A percentile compares a stretch with the other conserved stretches of the same genome.
Evolutionary conservation across 1,140 invertebrate genomes (phyloP).

Genomic region (Procambarus clarkii): DNA sequence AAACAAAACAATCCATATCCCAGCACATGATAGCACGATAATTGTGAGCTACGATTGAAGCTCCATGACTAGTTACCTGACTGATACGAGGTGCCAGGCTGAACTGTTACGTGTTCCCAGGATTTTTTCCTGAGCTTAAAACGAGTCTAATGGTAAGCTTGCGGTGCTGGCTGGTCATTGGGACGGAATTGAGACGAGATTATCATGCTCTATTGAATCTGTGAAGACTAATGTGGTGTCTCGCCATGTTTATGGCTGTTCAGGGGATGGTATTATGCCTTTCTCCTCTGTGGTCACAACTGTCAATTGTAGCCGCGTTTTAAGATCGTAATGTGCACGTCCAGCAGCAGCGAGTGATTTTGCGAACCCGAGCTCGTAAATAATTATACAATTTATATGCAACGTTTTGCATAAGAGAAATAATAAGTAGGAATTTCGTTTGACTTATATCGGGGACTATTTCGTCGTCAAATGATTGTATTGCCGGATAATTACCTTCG

Average conservation of each 20-base stretch:
- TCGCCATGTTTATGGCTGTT: not conserved
- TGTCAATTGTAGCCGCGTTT: not conserved
- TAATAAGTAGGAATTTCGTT: too few relatives aligned
- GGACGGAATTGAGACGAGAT: not conserved
- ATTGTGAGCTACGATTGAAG: not conserved
- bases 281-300: not conserved
- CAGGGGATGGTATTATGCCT: not conserved
- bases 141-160: constrained; percentile 4
- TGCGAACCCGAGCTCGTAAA: not conserved
- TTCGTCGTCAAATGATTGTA: too few relatives aligned
- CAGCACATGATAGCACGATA: not conserved
- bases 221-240: not conserved
- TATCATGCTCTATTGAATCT: not conserved
- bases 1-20: not conserved
- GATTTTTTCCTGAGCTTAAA: not conserved
- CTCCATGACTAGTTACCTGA: not conserved
- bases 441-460: too few relatives aligned
- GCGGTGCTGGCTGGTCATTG: not conserved
- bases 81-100: not conserved
- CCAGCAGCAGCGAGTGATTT: not conserved
- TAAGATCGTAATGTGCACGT: not conserved
- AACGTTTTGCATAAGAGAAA: too few relatives aligned
- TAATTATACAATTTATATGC: not conserved
- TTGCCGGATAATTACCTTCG: too few relatives aligned
- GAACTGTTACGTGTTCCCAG: not conserved